Base-by-base conservation (phyloP, 1,140 invertebrate genomes). In the Monomorium pharaonis region DNA sequence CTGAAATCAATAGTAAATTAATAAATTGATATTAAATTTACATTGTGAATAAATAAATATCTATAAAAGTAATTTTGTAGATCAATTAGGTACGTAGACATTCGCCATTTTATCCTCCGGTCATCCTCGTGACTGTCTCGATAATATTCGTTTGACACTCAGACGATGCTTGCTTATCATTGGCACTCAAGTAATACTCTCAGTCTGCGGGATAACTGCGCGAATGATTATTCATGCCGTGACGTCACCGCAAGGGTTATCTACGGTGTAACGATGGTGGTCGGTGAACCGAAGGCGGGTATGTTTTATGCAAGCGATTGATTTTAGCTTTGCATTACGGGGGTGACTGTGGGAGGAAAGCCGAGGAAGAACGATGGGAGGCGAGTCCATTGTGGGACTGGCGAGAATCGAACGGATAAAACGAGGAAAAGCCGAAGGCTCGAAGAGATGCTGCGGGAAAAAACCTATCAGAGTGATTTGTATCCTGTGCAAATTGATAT, bases 231-330 rank as follows among this genome's bases (percentile, higher is more conserved):
- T 91, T 90, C 87, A 90, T 90, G 76, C 84, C 75, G 85, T 44
- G 81, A 81, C 72, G 78, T 84, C 86, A 85, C 85, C 85, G 83
- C 42, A 42, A 83, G 84, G 70, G 67, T 86, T 90, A 84, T 89
- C 62, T 76, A 72, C 65, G 86, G 30, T 67, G 76, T 60, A 44
- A 69, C 65, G 60, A 78, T 60, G 65, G 63, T 80, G 37, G 33
- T 75, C 49, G 54, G 58, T 47, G 75, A 83, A 86, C 72, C 74
- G 54, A 74, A 44, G 47, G 58, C 42, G 27, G 78, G 60, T 81
- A 89, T 89, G 84, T 86, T 89, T 91, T 89, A 89, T 88, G 86
- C 88, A 90, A 83, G 42, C 85, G 78, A 89, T 91, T 91, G 88
- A 89, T 91, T 86, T 91, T 89, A 76, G 67, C 58, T 75, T 83